Conservation (phyloP, 2,888 invertebrate species). For the Ornithoptera priamus region DNA sequence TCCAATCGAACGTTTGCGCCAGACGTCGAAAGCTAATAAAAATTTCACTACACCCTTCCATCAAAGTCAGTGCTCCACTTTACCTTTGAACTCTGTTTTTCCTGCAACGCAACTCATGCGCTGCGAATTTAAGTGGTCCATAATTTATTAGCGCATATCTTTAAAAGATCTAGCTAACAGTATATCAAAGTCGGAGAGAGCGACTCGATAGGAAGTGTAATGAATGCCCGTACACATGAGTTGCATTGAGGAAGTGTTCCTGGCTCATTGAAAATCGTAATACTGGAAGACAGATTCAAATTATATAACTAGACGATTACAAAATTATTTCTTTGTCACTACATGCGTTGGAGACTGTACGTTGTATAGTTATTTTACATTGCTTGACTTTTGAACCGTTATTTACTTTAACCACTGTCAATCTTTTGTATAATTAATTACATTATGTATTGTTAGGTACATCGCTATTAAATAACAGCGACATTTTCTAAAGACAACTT, state of each 20-base stretch:
- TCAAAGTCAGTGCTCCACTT: slow-evolving; percentile 29
- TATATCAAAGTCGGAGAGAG: slow-evolving; percentile 58
- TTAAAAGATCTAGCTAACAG: slow-evolving; percentile 56
- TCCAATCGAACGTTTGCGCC: slow-evolving; percentile 20
- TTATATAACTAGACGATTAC: slow-evolving; percentile 27
- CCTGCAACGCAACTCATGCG: slow-evolving; percentile 23
- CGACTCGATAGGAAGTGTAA: slow-evolving; percentile 59
- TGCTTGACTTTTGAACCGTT: slow-evolving; percentile 22
- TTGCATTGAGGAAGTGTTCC: slow-evolving; percentile 48
- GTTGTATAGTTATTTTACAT: slow-evolving; percentile 15
- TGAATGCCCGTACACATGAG: slow-evolving; percentile 49
- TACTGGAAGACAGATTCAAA: slow-evolving; percentile 31
- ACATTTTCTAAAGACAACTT: too few species aligned
- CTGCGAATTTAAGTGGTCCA: slow-evolving; percentile 29
- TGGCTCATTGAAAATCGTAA: slow-evolving; percentile 40
- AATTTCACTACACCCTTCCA: slow-evolving; percentile 21
- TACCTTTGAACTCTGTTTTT: slow-evolving; percentile 29
- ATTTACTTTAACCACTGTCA: slow-evolving; percentile 22
- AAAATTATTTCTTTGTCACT: slow-evolving; percentile 26
- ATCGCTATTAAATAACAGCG: too few species aligned
- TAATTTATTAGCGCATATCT: slow-evolving; percentile 49
- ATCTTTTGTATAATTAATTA: slow-evolving; percentile 6
- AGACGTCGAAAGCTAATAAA: slow-evolving; percentile 22
- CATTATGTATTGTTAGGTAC: too few species aligned
- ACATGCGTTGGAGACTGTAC: slow-evolving; percentile 8